Evolutionary conservation across 23 tunicate species (phyloP), one percentile per base, ranked within the genome.

Genomic region (Halocynthia roretzi): DNA sequence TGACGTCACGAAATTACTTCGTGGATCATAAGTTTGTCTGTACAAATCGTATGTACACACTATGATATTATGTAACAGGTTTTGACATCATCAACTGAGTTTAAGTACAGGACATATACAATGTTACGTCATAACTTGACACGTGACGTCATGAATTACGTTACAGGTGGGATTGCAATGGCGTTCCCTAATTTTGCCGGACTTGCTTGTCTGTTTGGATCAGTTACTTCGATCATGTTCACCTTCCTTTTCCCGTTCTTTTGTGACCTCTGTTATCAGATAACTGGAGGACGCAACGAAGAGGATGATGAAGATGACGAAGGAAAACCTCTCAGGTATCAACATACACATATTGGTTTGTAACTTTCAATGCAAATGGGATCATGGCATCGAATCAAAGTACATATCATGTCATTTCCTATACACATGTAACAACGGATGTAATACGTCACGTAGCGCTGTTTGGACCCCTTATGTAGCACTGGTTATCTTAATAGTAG

Each of bases 121-220:
- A 31, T 31, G 44, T 31, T 31, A 31, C 44, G 44, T 31, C 44
- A 31, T 31, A 31, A 31, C 44, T 31, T 31, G 44, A n/a, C n/a
- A n/a, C n/a, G n/a, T 31, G 44, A 31, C 44, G 44, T 31, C 44
- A 31, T 31, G 44, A 31, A 11, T 18, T 70, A 5, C 55, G n/a
- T 70, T 70, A 8, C 78, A 74, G 78, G 78, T 53, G 78, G 64
- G 5, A 23, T 74, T 8, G 78, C 78, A 18, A 14, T 56, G 5
- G 78, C 64, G 10, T 19, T 74, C 19, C 81, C 81, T 2, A 14
- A 17, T 14, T 77, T 61, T 54, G n/a, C 55, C 4, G 81, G 81
- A 8, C 54, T 64, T 49, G 81, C 81, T 8, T 77, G 81, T 65
- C 76, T 77, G 55, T 77, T 77, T 40, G 81, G 81, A 62, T 5